A percentile compares a stretch with the other conserved stretches of the same genome.
Evolutionary conservation across 2,888 invertebrate genomes (phyloP).

Genomic region (Phyllotreta cruciferae): DNA sequence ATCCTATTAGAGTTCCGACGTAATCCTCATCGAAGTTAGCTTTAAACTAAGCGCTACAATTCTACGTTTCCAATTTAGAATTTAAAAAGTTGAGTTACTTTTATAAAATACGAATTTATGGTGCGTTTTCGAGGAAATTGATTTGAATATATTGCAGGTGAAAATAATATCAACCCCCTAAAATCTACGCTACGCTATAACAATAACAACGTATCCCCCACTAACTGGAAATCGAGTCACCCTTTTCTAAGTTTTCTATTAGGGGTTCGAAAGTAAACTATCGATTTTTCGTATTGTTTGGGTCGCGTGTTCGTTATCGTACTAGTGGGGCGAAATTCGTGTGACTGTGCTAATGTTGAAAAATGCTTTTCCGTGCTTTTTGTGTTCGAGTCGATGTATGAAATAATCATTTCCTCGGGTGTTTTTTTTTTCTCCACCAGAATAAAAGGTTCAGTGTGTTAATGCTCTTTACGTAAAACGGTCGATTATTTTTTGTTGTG

Average conservation of each 20-base stretch:
- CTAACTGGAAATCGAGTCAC: conserved; percentile 16
- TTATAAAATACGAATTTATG: too few species aligned
- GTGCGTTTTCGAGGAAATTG: too few species aligned
- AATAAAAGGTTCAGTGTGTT: background rate
- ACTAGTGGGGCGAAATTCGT: conserved; percentile 4
- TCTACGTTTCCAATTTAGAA: background rate
- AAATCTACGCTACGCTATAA: too few species aligned
- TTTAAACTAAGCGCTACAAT: conserved; percentile 4
- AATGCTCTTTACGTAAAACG: background rate
- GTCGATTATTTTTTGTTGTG: conserved; percentile 3
- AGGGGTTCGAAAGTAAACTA: conserved; percentile 12
- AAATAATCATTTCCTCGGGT: background rate
- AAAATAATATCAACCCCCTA: too few species aligned
- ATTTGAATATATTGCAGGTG: too few species aligned
- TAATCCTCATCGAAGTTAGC: conserved; percentile 15
- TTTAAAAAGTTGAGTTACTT: background rate
- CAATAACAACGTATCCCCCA: background rate
- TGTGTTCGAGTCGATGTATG: background rate
- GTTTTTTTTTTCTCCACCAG: too few species aligned
- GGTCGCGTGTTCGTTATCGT: conserved; percentile 20
- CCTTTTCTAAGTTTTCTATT: conserved; percentile 15
- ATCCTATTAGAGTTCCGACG: conserved; percentile 27
- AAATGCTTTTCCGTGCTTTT: conserved; percentile 9
- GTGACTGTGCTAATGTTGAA: background rate
- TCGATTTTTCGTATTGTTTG: conserved; percentile 17